Evolutionary conservation across 64 coral and sea anemone genomes (phyloP).

Genomic region (Montipora cactus): DNA sequence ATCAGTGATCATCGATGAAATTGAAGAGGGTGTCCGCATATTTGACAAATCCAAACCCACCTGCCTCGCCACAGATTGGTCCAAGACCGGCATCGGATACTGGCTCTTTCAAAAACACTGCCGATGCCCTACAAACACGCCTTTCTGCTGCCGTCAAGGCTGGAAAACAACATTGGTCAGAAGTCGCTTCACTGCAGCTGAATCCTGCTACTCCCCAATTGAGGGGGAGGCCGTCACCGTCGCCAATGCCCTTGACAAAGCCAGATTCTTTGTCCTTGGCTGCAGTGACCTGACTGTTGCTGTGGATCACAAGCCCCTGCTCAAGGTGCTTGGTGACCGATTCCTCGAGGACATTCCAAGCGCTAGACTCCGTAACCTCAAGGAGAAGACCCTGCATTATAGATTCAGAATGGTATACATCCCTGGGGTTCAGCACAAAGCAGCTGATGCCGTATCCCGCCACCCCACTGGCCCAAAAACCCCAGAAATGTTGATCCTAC

Average conservation of each 20-base stretch:
- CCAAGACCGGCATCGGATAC: constrained; percentile 49
- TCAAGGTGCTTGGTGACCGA: constrained; percentile 47
- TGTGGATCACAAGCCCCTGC: constrained; percentile 63
- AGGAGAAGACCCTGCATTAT: constrained; percentile 66
- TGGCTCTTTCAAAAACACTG: constrained; percentile 78
- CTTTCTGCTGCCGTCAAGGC: constrained; percentile 61
- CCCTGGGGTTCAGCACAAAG: constrained; percentile 52
- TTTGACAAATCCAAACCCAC: constrained; percentile 45
- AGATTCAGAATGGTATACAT: constrained; percentile 58
- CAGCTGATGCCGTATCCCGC: constrained; percentile 50
- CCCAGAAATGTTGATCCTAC: constrained; percentile 46
- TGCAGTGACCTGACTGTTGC: constrained; percentile 56
- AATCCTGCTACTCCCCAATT: constrained; percentile 50
- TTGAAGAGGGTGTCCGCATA: constrained; percentile 57
- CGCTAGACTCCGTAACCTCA: constrained; percentile 55
- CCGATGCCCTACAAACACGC: constrained; percentile 6
- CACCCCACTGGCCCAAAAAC: constrained; percentile 53
- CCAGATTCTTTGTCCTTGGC: constrained; percentile 57
- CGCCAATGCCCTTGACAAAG: constrained; percentile 61
- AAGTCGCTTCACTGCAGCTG: constrained; percentile 70
- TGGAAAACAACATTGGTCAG: constrained; percentile 71
- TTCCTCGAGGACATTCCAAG: constrained; percentile 51
- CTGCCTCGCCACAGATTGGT: neutral
- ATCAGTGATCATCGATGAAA: constrained; percentile 53
- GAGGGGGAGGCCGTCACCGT: constrained; percentile 66